Evolutionary conservation across 2,888 invertebrate genomes (phyloP).

Genomic region (Liposcelis brunnea): DNA sequence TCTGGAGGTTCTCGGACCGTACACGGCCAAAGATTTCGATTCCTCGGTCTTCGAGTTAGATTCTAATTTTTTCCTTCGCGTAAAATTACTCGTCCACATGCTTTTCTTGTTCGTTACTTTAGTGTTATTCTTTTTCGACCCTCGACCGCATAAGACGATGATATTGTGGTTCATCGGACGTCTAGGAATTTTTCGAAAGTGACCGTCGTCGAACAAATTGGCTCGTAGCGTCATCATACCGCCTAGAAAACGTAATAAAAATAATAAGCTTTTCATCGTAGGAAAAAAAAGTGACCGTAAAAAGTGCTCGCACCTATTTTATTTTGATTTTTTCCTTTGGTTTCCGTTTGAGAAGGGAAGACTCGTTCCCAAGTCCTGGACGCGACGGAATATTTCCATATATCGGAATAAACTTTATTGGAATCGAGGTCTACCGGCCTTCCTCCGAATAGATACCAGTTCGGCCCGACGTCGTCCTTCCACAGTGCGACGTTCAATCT

Average conservation of each 20-base stretch:
- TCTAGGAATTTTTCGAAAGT: neutral
- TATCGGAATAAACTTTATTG: constrained; percentile 12
- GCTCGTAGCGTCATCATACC: constrained; percentile 10
- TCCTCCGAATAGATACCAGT: constrained; percentile 19
- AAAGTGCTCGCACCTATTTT: too few relatives aligned
- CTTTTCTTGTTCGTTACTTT: constrained; percentile 1
- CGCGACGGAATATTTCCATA: constrained; percentile 13
- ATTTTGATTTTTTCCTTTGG: neutral
- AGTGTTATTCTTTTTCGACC: neutral
- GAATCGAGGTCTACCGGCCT: constrained; percentile 8
- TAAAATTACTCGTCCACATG: too few relatives aligned
- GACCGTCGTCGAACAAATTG: constrained; percentile 7
- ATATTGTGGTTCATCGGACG: neutral
- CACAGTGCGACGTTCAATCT: constrained; percentile 9
- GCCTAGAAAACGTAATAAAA: constrained; percentile 2
- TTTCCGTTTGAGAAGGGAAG: constrained; percentile 11
- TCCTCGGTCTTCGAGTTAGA: too few relatives aligned
- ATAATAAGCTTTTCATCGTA: too few relatives aligned
- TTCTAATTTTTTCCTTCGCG: too few relatives aligned
- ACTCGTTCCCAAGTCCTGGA: constrained; percentile 10
- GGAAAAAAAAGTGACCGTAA: too few relatives aligned
- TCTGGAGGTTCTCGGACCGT: constrained; percentile 13
- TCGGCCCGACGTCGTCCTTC: constrained; percentile 10
- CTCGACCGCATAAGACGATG: constrained; percentile 10
- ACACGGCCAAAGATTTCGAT: constrained; percentile 9